Conservation (phyloP, 2,888 invertebrate genomes). For the Lapara coniferarum region DNA sequence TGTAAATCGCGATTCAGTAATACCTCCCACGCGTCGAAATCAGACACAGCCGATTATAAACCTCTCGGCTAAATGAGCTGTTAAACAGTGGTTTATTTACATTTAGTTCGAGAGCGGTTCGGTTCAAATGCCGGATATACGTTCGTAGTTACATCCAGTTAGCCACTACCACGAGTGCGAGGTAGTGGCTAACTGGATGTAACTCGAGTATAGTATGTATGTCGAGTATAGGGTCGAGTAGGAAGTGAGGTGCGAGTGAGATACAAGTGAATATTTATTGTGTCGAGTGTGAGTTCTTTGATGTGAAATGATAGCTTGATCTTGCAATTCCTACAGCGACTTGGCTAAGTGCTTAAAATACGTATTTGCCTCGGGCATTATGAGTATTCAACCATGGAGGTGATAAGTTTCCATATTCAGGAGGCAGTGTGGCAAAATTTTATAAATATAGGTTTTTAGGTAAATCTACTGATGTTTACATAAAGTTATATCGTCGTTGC, state of each 20-base stretch:
- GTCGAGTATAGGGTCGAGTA: background rate
- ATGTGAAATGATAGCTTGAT: too few relatives aligned
- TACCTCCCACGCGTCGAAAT: background rate
- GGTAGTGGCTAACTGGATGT: too few relatives aligned
- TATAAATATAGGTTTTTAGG: too few relatives aligned
- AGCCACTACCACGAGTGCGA: background rate
- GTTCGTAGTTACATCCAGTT: background rate
- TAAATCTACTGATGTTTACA: too few relatives aligned
- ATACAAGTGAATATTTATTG: background rate
- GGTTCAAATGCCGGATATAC: slow-evolving; percentile 14
- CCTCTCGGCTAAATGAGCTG: slow-evolving; percentile 11
- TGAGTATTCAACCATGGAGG: too few relatives aligned
- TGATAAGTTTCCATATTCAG: too few relatives aligned
- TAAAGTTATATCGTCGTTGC: too few relatives aligned
- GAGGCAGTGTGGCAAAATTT: too few relatives aligned
- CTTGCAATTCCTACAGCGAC: too few relatives aligned
- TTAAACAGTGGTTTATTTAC: slow-evolving; percentile 13
- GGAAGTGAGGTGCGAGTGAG: background rate
- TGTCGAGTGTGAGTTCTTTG: background rate
- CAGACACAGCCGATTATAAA: background rate
- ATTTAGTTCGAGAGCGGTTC: background rate
- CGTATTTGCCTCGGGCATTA: too few relatives aligned
- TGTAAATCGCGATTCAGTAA: background rate
- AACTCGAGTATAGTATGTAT: too few relatives aligned
- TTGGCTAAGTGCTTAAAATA: too few relatives aligned